A percentile compares a stretch with the other conserved stretches of the same genome.
Conservation (phyloP, 2,113 vertebrate species). For the Tragelaphus imberbis region DNA sequence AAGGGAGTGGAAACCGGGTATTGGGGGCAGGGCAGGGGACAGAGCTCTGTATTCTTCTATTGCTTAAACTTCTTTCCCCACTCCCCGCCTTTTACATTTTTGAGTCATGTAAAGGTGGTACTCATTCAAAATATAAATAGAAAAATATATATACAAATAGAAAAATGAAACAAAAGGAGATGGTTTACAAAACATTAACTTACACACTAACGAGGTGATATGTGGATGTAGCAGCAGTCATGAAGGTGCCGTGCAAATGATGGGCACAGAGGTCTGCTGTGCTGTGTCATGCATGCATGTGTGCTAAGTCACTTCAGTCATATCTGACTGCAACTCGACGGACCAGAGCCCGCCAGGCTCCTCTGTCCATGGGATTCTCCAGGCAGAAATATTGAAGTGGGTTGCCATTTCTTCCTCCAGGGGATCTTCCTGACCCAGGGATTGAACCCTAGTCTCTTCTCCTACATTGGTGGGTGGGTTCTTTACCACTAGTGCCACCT, state of each 20-base stretch:
- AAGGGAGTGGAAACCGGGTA: background rate
- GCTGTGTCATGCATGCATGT: background rate
- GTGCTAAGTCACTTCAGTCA: background rate
- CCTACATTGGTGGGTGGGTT: background rate
- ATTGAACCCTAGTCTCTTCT: background rate
- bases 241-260: background rate
- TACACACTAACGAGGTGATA: background rate
- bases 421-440: background rate
- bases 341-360: background rate
- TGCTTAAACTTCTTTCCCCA: background rate
- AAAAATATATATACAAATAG: background rate
- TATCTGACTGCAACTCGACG: background rate
- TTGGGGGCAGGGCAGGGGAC: background rate
- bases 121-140: background rate
- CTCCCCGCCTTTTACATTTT: background rate
- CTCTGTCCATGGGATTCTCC: background rate
- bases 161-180: background rate
- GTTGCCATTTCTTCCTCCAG: background rate
- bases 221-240: background rate
- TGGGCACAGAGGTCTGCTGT: background rate
- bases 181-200: background rate
- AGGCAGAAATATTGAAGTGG: background rate
- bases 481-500: background rate
- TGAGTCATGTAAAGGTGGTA: background rate
- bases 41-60: background rate